Evolutionary conservation across 1,140 invertebrate genomes (phyloP).

Genomic region (Magallana angulata): DNA sequence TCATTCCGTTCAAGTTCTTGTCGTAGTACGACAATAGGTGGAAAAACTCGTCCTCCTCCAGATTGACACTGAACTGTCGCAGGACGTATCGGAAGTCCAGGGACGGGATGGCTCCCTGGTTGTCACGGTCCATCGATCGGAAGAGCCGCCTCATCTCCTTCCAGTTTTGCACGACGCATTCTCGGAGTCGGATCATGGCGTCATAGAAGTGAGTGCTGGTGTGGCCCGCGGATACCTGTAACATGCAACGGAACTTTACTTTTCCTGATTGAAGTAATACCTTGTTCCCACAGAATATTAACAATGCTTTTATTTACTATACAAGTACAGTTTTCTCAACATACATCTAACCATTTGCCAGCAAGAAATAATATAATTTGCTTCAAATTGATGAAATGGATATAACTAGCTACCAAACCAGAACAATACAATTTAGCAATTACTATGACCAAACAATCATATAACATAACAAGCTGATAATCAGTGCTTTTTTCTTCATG

Average conservation of each 20-base stretch:
- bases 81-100: conserved; percentile 73
- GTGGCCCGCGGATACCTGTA: conserved; percentile 64
- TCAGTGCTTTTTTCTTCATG: too few relatives aligned
- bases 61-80: conserved; percentile 73
- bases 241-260: background rate
- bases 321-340: too few relatives aligned
- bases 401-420: too few relatives aligned
- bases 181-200: conserved; percentile 68
- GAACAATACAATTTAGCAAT: too few relatives aligned
- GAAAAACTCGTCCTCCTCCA: conserved; percentile 76
- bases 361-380: too few relatives aligned
- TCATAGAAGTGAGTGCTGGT: conserved; percentile 61
- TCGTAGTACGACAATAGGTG: conserved; percentile 74
- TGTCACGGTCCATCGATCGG: conserved; percentile 62
- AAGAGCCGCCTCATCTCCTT: conserved; percentile 76
- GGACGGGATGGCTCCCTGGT: conserved; percentile 63
- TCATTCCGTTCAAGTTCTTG: conserved; percentile 69
- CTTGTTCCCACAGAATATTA: too few relatives aligned
- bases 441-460: too few relatives aligned
- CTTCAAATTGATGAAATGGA: too few relatives aligned
- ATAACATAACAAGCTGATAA: too few relatives aligned
- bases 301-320: too few relatives aligned
- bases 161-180: conserved; percentile 73
- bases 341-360: too few relatives aligned
- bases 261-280: too few relatives aligned